These are phyloP conservation scores for Pluvianellus socialis DNA, from an alignment of 2,113 vertebrate species.

Conservation along the genomic window DNA sequence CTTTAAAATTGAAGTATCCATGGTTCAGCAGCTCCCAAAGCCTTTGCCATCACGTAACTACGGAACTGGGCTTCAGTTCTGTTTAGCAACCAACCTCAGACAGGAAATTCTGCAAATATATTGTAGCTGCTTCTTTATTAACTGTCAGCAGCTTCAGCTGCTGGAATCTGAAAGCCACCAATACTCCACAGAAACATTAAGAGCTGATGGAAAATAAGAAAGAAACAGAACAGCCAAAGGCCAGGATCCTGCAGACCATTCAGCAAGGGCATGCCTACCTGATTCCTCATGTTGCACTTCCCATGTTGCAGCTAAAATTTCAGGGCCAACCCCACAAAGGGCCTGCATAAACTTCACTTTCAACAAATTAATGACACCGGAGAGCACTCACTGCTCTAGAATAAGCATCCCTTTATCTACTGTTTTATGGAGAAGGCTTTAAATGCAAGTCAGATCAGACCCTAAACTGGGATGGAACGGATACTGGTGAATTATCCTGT, in stretches of 20 bases:
- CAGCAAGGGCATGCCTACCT: not conserved
- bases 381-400: not conserved
- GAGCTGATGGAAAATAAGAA: not conserved
- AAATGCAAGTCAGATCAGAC: not conserved
- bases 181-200: not conserved
- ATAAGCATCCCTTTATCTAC: not conserved
- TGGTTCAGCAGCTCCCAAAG: slow-evolving; percentile 62
- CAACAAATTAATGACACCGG: not conserved
- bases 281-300: not conserved
- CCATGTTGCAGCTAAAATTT: not conserved
- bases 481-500: not conserved
- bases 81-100: slow-evolving; percentile 4
- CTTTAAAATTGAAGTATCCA: slow-evolving; percentile 62
- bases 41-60: slow-evolving; percentile 56
- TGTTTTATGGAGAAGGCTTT: not conserved
- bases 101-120: slow-evolving; percentile 32
- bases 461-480: not conserved
- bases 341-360: not conserved
- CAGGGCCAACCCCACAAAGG: not conserved
- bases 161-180: not conserved
- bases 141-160: not conserved
- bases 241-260: not conserved
- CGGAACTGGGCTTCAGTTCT: not conserved
- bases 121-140: slow-evolving; percentile 41
- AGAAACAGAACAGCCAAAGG: not conserved